A percentile compares a stretch with the other conserved stretches of the same genome.
phyloP scores from a whole-genome alignment of 2,888 invertebrate genomes.

The Amiota mariae region DNA sequence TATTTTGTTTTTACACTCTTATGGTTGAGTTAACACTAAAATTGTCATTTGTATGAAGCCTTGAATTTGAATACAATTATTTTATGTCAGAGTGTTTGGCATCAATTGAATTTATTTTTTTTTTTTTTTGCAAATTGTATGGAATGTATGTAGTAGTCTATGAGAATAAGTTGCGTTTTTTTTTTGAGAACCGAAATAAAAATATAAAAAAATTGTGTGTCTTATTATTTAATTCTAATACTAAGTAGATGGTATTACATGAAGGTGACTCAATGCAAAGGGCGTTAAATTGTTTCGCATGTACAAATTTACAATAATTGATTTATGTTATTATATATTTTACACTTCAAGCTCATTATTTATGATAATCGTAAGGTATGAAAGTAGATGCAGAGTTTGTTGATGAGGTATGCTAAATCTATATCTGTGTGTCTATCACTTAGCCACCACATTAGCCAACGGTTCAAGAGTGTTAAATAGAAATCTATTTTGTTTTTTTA shows the following conservation, averaged over 20 bases:
- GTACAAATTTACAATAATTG: neutral
- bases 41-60: neutral
- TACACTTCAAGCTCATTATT: no score
- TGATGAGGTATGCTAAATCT: no score
- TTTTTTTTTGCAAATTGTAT: neutral
- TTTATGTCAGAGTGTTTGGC: neutral
- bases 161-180: neutral
- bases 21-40: slow-evolving; percentile 54
- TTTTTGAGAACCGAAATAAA: no score
- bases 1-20: slow-evolving; percentile 54
- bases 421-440: no score
- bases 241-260: no score
- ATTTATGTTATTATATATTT: no score
- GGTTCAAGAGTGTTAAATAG: no score
- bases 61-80: slow-evolving; percentile 14
- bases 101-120: neutral
- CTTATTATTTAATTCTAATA: neutral
- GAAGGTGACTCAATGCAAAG: neutral
- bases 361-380: no score
- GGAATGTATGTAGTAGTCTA: neutral
- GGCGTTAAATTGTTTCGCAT: neutral
- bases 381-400: no score
- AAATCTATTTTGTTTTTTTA: no score
- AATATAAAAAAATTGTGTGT: no score
- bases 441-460: no score